phyloP scores from a whole-genome alignment of 2,113 vertebrate species.

The Brachyhypopomus gauderio region DNA sequence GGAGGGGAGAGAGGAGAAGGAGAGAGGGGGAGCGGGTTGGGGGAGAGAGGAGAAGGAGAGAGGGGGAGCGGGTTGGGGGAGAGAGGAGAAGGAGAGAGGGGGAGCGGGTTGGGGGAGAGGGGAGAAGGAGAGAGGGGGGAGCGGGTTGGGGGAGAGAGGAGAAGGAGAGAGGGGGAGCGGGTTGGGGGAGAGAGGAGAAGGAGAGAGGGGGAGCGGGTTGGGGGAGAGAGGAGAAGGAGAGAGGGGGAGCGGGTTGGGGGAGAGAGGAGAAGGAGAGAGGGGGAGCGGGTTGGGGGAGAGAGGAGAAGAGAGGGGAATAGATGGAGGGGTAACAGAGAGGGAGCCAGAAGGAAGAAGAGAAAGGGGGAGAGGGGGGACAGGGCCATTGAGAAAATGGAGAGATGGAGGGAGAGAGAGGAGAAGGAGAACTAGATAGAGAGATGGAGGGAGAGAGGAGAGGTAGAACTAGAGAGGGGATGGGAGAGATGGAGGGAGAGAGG shows the following conservation, averaged over 20 bases:
- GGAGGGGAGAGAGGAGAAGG: too few relatives aligned
- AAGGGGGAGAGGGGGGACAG: background rate
- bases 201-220: background rate
- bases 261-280: background rate
- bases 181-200: too few relatives aligned
- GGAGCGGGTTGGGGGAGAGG: too few relatives aligned
- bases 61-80: too few relatives aligned
- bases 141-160: too few relatives aligned
- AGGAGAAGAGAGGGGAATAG: slow-evolving; percentile 36
- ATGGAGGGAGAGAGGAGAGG: background rate
- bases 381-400: too few relatives aligned
- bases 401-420: background rate
- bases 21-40: too few relatives aligned
- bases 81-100: too few relatives aligned
- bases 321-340: slow-evolving; percentile 38
- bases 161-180: background rate
- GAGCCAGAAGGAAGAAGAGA: too few relatives aligned
- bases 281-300: too few relatives aligned
- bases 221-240: background rate
- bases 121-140: background rate
- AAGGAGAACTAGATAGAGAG: background rate
- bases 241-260: background rate
- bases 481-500: slow-evolving; percentile 42
- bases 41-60: too few relatives aligned
- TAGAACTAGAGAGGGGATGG: background rate